Percentiles rank a stretch among this genome's conserved stretches.
Evolutionary conservation across 2,797 vertebrate species (phyloP).

Genomic region (Vultur gryphus): DNA sequence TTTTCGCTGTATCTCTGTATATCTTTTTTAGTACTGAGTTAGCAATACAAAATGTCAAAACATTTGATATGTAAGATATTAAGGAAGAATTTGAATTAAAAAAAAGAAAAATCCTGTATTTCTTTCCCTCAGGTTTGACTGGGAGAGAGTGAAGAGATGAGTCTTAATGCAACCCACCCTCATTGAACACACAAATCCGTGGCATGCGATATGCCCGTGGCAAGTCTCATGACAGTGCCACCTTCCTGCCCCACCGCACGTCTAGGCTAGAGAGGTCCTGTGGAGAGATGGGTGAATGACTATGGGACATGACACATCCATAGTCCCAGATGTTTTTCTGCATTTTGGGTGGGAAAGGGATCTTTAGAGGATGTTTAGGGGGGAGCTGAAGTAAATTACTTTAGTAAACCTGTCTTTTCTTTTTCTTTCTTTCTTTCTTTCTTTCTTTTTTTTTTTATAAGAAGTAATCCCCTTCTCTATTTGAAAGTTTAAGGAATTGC

Average conservation of each 20-base stretch:
- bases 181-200: fast-evolving
- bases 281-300: neutral
- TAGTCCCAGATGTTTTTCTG: neutral
- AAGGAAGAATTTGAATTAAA: neutral
- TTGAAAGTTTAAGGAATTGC: neutral
- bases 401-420: neutral
- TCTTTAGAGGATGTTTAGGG: neutral
- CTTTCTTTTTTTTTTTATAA: too few relatives aligned
- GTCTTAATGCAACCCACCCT: too few relatives aligned
- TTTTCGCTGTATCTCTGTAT: neutral
- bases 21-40: neutral
- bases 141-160: neutral
- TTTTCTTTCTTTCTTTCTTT: too few relatives aligned
- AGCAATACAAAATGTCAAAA: neutral
- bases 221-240: neutral
- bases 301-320: too few relatives aligned
- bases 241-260: fast-evolving
- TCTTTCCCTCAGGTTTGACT: neutral
- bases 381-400: neutral
- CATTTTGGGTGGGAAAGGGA: neutral
- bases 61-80: neutral
- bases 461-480: neutral
- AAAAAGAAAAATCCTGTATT: neutral
- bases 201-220: fast-evolving
- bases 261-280: neutral